These are phyloP conservation scores for Diorhabda elongata DNA, from an alignment of 1,140 invertebrate genomes.

Conservation along the genomic window DNA sequence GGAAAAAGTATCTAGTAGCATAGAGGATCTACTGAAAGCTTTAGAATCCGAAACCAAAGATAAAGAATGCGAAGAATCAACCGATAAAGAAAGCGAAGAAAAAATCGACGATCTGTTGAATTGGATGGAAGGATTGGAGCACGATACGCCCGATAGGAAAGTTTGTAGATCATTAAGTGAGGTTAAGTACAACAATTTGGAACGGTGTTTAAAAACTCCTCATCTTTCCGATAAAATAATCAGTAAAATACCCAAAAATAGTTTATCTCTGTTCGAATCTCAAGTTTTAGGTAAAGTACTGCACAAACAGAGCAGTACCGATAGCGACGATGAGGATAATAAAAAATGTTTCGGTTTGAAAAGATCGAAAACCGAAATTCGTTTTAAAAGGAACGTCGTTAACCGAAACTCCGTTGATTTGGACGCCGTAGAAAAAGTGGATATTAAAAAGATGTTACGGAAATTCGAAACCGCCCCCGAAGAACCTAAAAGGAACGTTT, in stretches of 20 bases:
- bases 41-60: conserved; percentile 39
- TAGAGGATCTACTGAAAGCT: conserved; percentile 45
- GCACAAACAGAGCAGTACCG: conserved; percentile 25
- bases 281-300: conserved; percentile 39
- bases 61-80: conserved; percentile 23
- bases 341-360: conserved; percentile 30
- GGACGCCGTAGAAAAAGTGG: conserved; percentile 42
- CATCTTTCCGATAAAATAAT: conserved; percentile 34
- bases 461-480: conserved; percentile 38
- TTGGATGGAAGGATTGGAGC: conserved; percentile 45
- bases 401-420: conserved; percentile 42
- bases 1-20: conserved; percentile 39
- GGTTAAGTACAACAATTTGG: conserved; percentile 45
- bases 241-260: conserved; percentile 42
- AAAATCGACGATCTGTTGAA: conserved; percentile 44
- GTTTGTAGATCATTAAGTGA: conserved; percentile 39
- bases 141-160: conserved; percentile 39
- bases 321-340: conserved; percentile 20
- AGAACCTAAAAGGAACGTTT: conserved; percentile 20
- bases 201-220: conserved; percentile 37
- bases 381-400: conserved; percentile 31
- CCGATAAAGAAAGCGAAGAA: conserved; percentile 34
- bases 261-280: conserved; percentile 42
- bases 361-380: conserved; percentile 44
- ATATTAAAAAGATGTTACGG: conserved; percentile 42